Base-by-base conservation (phyloP, 2,888 invertebrate genomes). In the Drosophila cognata region DNA sequence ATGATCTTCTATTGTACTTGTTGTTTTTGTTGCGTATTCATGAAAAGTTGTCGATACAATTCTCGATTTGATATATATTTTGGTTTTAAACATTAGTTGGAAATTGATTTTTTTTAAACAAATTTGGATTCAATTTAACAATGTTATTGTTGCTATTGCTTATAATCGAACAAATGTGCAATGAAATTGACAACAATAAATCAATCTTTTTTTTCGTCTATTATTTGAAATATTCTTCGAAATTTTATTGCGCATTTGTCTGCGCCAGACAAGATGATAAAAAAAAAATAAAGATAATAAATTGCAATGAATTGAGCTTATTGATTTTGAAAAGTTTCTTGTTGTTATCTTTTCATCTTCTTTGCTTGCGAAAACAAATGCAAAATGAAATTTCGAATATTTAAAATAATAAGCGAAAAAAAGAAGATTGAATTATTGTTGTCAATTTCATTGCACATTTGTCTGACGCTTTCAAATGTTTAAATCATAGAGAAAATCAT, bases 211-310 rank as follows among this genome's bases (percentile, higher is more conserved):
- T 10, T 21, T 50, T 61, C 56, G 4, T 29, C 31, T 28, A 21
- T 36, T 33, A 43, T 35, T 50, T 63, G 33, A 11, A 57, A 48
- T 28, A n/a, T 60, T 35, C 10, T 10, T 31, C 31, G 18, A 50
- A 79, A 82, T 84, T 84, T 79, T 66, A 25, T 56, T 82, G 59
- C 65, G 16, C 73, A 82, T 82, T 82, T 85, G 82, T 75, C 67
- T 71, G 67, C 48, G 70, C 58, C 35, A 61, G 65, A 36, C 53
- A 63, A 48, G 28, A 66, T 61, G 43, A 60, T 29, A 31, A 63
- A 63, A 62, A 63, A 62, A 21, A 41, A 36, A 51, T 4, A 71
- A 57, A 59, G 52, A 60, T 55, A 52, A 65, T 29, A 65, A 56
- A 78, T 64, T 76, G 66, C 68, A 78, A 51, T 63, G 82, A 71